A percentile compares a stretch with the other conserved stretches of the same genome.
Conservation (phyloP, 2,797 vertebrate species). For the Siniperca undulata region DNA sequence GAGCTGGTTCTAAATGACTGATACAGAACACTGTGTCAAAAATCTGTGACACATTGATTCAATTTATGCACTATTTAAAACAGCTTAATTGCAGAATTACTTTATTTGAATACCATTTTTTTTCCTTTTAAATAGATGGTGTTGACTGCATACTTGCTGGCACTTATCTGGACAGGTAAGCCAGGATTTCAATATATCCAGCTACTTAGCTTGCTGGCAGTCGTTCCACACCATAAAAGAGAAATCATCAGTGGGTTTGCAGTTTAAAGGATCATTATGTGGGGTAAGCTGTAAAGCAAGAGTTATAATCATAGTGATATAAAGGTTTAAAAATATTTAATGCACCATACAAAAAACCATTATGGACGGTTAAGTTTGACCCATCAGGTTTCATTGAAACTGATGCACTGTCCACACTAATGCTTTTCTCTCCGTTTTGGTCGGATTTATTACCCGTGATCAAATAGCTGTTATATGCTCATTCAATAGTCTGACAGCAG, state of each 20-base stretch:
- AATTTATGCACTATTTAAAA: background rate
- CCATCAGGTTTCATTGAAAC: background rate
- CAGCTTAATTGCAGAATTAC: background rate
- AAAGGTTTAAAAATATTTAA: background rate
- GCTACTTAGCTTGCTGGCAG: background rate
- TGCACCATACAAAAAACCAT: background rate
- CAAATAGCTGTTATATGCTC: background rate
- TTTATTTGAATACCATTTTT: background rate
- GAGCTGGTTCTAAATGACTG: background rate
- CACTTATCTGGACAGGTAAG: constrained; percentile 62
- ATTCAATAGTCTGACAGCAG: background rate
- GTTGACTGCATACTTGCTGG: constrained; percentile 34
- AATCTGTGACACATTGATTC: background rate
- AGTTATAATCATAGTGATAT: background rate
- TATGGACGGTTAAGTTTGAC: background rate
- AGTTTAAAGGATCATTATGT: background rate
- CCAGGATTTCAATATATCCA: background rate
- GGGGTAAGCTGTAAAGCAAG: background rate
- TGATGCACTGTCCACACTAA: background rate
- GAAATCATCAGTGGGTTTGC: background rate
- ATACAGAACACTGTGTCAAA: background rate
- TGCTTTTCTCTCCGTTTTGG: background rate
- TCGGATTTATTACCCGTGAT: too few species aligned
- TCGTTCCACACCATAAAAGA: background rate
- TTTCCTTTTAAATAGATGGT: constrained; percentile 58